A percentile compares a stretch with the other conserved stretches of the same genome.
Conservation (phyloP, 2,113 vertebrate genomes). For the Cyprinus carpio region DNA sequence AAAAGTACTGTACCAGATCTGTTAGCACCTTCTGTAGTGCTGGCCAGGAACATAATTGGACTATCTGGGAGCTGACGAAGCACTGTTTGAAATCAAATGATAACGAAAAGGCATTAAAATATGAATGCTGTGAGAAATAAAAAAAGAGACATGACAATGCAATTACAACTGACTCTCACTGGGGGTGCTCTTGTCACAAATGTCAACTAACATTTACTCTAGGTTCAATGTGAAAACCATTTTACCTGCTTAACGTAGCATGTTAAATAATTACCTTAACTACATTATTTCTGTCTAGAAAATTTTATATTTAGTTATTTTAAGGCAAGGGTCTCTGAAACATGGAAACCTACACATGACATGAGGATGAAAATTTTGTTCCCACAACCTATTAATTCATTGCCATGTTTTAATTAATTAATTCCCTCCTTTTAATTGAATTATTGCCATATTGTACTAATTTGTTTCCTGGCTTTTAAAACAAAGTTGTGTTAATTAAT, state of each 20-base stretch:
- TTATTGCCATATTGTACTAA: no score
- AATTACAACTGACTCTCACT: constrained; percentile 20
- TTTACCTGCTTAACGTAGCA: background rate
- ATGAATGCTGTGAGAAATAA: background rate
- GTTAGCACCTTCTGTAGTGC: constrained; percentile 57
- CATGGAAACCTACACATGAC: no score
- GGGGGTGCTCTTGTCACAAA: constrained; percentile 30
- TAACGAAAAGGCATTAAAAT: background rate
- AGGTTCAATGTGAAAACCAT: background rate
- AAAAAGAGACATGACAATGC: background rate
- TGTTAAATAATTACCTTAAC: no score
- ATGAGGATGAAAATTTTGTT: no score
- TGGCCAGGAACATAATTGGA: constrained; percentile 74
- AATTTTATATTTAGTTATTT: background rate
- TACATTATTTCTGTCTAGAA: background rate
- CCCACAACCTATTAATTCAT: no score
- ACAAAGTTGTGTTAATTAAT: background rate
- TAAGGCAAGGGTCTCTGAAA: background rate
- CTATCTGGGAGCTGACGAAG: constrained; percentile 44
- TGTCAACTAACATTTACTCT: background rate
- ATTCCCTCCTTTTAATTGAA: no score
- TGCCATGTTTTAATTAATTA: no score
- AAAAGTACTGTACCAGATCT: constrained; percentile 66
- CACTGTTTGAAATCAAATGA: background rate
- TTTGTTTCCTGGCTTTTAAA: background rate